These are phyloP conservation scores for Cephonodes hylas DNA, from an alignment of 2,888 invertebrate species.

Conservation along the genomic window DNA sequence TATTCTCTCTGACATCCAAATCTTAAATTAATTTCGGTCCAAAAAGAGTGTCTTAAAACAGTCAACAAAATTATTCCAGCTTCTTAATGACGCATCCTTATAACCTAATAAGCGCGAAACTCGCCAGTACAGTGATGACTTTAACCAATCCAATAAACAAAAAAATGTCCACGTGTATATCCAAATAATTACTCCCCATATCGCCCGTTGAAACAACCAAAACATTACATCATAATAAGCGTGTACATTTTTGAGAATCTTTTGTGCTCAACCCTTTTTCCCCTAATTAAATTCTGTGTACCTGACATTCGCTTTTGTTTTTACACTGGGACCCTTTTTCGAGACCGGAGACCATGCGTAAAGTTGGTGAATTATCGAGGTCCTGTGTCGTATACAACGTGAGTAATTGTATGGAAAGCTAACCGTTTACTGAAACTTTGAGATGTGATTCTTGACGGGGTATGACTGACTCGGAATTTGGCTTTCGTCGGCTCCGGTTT, in stretches of 20 bases:
- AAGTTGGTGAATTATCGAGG: background rate
- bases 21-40: too few relatives aligned
- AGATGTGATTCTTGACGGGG: too few relatives aligned
- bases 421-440: background rate
- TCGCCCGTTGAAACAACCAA: background rate
- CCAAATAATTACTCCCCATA: background rate
- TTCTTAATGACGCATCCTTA: too few relatives aligned
- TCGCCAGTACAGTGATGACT: too few relatives aligned
- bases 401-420: background rate
- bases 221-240: background rate
- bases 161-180: background rate
- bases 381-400: background rate
- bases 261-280: background rate
- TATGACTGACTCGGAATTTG: too few relatives aligned
- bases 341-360: background rate
- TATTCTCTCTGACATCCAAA: too few relatives aligned
- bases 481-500: too few relatives aligned
- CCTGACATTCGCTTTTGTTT: conserved; percentile 7
- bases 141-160: too few relatives aligned
- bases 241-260: background rate
- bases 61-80: too few relatives aligned
- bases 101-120: too few relatives aligned
- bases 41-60: too few relatives aligned
- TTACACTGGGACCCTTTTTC: conserved; percentile 2
- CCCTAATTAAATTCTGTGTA: conserved; percentile 6